These are phyloP conservation scores for Todiramphus chloris DNA, from an alignment of 2,113 vertebrate species.

Conservation along the genomic window DNA sequence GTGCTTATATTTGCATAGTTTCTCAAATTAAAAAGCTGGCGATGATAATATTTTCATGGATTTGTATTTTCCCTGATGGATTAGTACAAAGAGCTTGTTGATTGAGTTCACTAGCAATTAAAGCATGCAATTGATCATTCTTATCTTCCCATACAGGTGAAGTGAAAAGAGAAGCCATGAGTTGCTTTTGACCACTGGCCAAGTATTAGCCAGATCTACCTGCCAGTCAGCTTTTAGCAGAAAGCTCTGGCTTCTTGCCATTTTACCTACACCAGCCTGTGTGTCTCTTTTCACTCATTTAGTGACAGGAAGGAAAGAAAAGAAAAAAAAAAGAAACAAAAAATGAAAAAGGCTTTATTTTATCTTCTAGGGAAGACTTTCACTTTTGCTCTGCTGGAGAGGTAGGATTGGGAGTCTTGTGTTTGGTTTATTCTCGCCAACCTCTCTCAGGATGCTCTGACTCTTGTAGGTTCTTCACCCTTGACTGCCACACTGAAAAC, in stretches of 20 bases:
- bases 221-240: slow-evolving; percentile 1
- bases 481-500: neutral
- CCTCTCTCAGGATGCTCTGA: neutral
- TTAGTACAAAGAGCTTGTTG: slow-evolving; percentile 24
- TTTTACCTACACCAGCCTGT: neutral
- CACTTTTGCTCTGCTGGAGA: neutral
- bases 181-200: neutral
- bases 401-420: neutral
- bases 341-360: neutral
- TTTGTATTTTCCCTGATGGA: slow-evolving; percentile 22
- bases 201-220: neutral
- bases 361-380: neutral
- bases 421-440: neutral
- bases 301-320: neutral
- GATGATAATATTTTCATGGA: neutral
- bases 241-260: slow-evolving; percentile 1
- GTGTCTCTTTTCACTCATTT: neutral
- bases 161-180: neutral
- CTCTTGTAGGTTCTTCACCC: neutral
- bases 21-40: slow-evolving; percentile 7
- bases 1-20: neutral
- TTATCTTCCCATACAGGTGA: slow-evolving; percentile 17
- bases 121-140: neutral
- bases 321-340: neutral
- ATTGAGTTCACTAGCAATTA: slow-evolving; percentile 42